phyloP scores from a whole-genome alignment of 2,113 vertebrate genomes.

The Alectura lathami region DNA sequence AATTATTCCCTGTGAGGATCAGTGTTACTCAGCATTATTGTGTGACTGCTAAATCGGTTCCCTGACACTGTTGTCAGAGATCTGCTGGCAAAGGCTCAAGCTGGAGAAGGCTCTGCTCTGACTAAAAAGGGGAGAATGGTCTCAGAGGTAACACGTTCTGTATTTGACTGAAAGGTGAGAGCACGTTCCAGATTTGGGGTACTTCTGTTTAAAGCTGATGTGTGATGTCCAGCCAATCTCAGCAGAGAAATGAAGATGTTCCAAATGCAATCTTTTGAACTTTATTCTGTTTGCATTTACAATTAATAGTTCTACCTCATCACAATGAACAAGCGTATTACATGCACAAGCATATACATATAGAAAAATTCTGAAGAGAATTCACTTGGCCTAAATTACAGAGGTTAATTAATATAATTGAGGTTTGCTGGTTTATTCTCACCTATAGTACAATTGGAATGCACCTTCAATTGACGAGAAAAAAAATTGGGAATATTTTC shows the following conservation, averaged over 20 bases:
- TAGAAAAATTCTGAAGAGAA: neutral
- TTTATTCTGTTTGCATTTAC: neutral
- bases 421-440: neutral
- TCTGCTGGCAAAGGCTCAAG: neutral
- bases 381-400: neutral
- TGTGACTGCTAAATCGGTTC: neutral
- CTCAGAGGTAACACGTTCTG: neutral
- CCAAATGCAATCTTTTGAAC: neutral
- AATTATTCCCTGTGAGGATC: neutral
- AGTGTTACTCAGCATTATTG: neutral
- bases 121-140: neutral
- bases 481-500: neutral
- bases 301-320: neutral
- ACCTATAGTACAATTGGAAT: neutral
- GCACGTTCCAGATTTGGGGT: neutral
- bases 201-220: neutral
- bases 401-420: neutral
- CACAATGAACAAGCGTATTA: neutral
- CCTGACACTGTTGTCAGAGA: neutral
- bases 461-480: neutral
- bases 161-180: neutral
- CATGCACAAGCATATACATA: neutral
- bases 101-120: neutral
- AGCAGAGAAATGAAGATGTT: neutral
- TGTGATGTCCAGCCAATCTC: neutral